A percentile compares a stretch with the other conserved stretches of the same genome.
Evolutionary conservation across 2,888 invertebrate genomes (phyloP).

Genomic region (Saturnia pavonia): DNA sequence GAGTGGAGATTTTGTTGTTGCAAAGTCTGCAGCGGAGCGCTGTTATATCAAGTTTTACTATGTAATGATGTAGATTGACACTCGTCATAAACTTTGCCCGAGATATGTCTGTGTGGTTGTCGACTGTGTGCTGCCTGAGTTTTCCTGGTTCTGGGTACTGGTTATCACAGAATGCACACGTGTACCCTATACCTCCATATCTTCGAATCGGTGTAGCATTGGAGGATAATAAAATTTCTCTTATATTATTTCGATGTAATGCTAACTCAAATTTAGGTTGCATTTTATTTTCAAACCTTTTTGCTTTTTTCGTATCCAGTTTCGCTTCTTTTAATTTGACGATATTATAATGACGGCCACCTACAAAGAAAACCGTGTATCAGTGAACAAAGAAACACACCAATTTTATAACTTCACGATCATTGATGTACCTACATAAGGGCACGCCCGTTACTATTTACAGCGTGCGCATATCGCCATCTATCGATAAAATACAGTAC

Average conservation of each 20-base stretch:
- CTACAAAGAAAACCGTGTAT: slow-evolving; percentile 38
- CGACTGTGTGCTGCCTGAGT: slow-evolving; percentile 30
- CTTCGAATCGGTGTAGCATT: slow-evolving; percentile 34
- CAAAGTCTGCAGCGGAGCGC: slow-evolving; percentile 30
- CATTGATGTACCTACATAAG: neutral
- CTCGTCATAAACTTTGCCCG: slow-evolving; percentile 19
- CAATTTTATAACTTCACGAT: neutral
- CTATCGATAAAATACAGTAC: too few relatives aligned
- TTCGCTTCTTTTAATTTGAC: slow-evolving; percentile 19
- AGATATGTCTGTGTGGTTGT: slow-evolving; percentile 26
- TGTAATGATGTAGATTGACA: slow-evolving; percentile 8
- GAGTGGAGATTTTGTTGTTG: slow-evolving; percentile 13
- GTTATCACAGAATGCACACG: slow-evolving; percentile 31
- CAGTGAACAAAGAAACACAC: slow-evolving; percentile 20
- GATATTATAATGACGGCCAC: slow-evolving; percentile 25
- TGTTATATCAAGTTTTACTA: slow-evolving; percentile 27
- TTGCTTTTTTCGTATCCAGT: neutral
- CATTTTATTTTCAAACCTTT: slow-evolving; percentile 1
- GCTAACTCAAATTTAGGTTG: slow-evolving; percentile 19
- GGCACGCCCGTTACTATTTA: too few relatives aligned
- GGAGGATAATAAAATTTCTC: slow-evolving; percentile 24
- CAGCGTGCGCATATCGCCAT: too few relatives aligned
- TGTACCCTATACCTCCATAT: slow-evolving; percentile 27
- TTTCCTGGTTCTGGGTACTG: slow-evolving; percentile 25
- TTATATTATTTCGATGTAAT: slow-evolving; percentile 20